Evolutionary conservation across 2,888 invertebrate species (phyloP), one percentile per base, ranked within the genome.

Genomic region (Dynastes maya): DNA sequence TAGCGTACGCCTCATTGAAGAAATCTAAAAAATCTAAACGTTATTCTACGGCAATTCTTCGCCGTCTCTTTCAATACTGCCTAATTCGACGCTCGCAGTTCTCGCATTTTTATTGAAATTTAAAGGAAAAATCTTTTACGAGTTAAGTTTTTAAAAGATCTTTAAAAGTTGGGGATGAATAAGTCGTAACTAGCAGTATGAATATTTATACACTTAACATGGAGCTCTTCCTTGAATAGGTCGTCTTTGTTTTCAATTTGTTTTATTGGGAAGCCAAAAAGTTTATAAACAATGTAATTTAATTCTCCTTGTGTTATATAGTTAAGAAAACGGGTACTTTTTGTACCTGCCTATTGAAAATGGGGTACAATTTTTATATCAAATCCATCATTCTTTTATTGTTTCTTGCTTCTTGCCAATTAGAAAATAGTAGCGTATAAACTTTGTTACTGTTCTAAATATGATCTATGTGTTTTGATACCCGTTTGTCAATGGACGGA

Each of bases 51-150:
- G 81, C 79, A 67, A 76, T 75, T 85, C 85, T 84, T 75, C 83
- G 82, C 83, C 85, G 84, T 78, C 83, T 82, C 82, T 84, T 85
- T 86, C 86, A 86, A 86, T 86, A 85, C 85, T 82, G 82, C 83
- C 86, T 86, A 86, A 86, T 86, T 86, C 85, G 83, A 82, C 84
- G 84, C 84, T 84, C 84, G 85, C 85, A 84, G 82, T 84, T 85
- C 85, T 83, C 84, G 84, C 86, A 81, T 84, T 84, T 84, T 85
- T 84, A 86, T 84, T 84, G 84, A 85, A 84, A 85, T 83, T 83
- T 83, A 83, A 83, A 82, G 80, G 84, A 83, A 85, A 84, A 84
- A 84, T 85, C 85, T 84, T 85, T 86, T 84, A 85, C 84, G 79
- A 82, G 84, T 81, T 83, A 83, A 85, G 85, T 85, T 86, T 86